Base-by-base conservation (phyloP, 2,888 invertebrate species). In the Abrostola tripartita region DNA sequence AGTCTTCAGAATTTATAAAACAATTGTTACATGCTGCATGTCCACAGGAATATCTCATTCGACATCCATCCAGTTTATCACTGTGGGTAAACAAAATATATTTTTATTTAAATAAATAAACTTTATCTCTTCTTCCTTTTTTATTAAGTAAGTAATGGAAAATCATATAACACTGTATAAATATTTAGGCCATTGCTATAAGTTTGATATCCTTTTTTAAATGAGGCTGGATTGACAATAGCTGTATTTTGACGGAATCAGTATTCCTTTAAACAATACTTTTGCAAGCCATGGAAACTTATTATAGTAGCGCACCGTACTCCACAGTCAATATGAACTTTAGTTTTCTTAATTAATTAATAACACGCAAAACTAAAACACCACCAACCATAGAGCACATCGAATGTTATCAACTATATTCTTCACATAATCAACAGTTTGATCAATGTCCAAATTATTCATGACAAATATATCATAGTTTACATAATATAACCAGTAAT, bases 1-100 rank as follows among this genome's bases (percentile, higher is more conserved):
- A 94, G 42, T 79, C 80, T 54, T 78, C 80, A 36, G 80, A 75
- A 59, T 67, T 65, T 38, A 67, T 68, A 55, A 83, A 81, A 80
- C 94, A 94, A 38, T 83, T 74, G n/a, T 82, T 76, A 82, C 94
- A 94, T 59, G 83, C 78, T 24, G 82, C 78, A 70, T 93, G 93
- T n/a, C 93, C 93, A 79, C 93, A 93, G 6, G 76, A 58, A 68
- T 87, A 92, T 78, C 91, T 87, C 61, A 85, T 42, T 36, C 87
- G 87, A 14, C 61, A 62, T 38, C 88, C 88, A 68, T 75, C 79
- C n/a, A 80, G 66, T 64, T 85, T 88, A 71, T 91, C 91, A 84
- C 94, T 93, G 76, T 24, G 24, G 24, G 24, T 37, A 78, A 70
- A 78, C 51, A 73, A 53, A 58, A 10, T 9, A 55, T 56, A n/a